phyloP scores from a whole-genome alignment of 2,888 invertebrate species.

The Lamproptera curius region DNA sequence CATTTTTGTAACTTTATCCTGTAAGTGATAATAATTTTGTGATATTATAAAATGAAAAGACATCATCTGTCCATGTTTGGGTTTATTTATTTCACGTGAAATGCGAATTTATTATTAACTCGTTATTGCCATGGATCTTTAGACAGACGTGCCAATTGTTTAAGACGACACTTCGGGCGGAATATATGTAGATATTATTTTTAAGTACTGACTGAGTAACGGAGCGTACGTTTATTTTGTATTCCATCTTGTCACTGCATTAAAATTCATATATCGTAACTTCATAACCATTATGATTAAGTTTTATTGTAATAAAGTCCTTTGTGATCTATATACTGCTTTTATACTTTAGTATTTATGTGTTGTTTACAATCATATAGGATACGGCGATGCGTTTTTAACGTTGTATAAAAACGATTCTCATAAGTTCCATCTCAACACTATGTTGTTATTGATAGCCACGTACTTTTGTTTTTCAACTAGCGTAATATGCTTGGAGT shows the following conservation, averaged over 20 bases:
- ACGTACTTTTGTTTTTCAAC: constrained; percentile 36
- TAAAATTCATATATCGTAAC: no score
- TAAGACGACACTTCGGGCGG: constrained; percentile 9
- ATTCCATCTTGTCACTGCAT: constrained; percentile 7
- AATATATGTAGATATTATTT: constrained; percentile 21
- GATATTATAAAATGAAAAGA: constrained; percentile 3
- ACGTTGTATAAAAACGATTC: no score
- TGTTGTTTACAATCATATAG: no score
- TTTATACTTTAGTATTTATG: constrained; percentile 15
- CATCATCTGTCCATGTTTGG: background rate
- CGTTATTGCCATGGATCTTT: background rate
- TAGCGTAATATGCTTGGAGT: constrained; percentile 50
- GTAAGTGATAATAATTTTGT: constrained; percentile 7
- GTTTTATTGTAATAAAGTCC: constrained; percentile 5
- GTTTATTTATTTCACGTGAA: background rate
- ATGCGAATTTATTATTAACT: constrained; percentile 3
- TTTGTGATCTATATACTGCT: constrained; percentile 18
- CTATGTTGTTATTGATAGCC: constrained; percentile 11
- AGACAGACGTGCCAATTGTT: constrained; percentile 16
- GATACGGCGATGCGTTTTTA: no score
- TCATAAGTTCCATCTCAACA: constrained; percentile 13
- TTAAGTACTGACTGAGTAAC: constrained; percentile 21
- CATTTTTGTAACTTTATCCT: no score
- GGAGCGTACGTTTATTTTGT: constrained; percentile 3
- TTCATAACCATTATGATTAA: no score